Evolutionary conservation across 1,140 invertebrate species (phyloP).

Genomic region (Wasmannia auropunctata): DNA sequence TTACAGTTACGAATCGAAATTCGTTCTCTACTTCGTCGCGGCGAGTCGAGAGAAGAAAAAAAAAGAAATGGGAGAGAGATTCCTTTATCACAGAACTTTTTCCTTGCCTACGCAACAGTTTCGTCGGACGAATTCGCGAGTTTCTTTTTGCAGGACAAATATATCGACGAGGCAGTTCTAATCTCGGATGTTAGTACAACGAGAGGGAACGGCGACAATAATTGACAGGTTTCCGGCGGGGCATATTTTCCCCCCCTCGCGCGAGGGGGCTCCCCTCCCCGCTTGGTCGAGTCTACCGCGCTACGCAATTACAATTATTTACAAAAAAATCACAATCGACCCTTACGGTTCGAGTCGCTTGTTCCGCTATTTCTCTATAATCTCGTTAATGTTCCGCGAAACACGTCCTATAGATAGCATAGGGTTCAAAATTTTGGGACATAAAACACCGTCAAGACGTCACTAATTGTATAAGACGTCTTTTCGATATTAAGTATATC

Average conservation of each 20-base stretch:
- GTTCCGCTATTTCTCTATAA: conserved; percentile 38
- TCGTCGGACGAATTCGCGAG: conserved; percentile 2
- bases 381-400: conserved; percentile 55
- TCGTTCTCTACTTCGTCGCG: background rate
- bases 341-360: background rate
- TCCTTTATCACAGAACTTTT: conserved; percentile 76
- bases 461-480: too few species aligned
- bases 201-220: conserved; percentile 46
- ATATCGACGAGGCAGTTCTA: conserved; percentile 24
- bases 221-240: conserved; percentile 60
- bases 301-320: conserved; percentile 66
- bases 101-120: conserved; percentile 49
- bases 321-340: conserved; percentile 69
- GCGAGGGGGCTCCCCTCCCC: background rate
- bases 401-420: too few species aligned
- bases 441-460: too few species aligned
- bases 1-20: background rate
- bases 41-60: conserved; percentile 53
- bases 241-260: background rate
- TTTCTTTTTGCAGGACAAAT: background rate
- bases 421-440: too few species aligned
- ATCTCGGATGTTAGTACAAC: conserved; percentile 8
- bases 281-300: conserved; percentile 43
- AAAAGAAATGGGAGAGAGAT: conserved; percentile 71
- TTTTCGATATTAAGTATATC: too few species aligned